Conservation (phyloP, 2,888 invertebrate species). For the Pterobdella sp. region DNA sequence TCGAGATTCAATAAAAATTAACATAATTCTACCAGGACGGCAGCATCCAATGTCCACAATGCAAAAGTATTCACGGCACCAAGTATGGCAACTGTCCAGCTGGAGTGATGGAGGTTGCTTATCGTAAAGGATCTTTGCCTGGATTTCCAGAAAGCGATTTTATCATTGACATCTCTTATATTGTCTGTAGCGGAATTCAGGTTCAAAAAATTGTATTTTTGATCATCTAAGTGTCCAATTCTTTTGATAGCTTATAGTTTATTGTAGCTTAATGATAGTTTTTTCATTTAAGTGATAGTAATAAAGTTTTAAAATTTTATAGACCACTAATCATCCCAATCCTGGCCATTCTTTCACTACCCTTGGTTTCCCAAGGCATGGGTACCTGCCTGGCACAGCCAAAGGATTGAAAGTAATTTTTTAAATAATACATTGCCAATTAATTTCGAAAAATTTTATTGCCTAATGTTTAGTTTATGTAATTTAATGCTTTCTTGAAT, state of each 20-base stretch:
- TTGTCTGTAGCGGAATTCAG: constrained; percentile 78
- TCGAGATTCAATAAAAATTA: too few species aligned
- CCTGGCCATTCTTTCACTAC: constrained; percentile 45
- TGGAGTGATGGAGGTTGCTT: constrained; percentile 47
- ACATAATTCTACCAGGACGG: constrained; percentile 59
- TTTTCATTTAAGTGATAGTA: background rate
- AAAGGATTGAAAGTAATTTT: constrained; percentile 61
- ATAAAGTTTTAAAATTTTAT: background rate
- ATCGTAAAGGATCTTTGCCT: constrained; percentile 55
- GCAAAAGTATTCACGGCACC: constrained; percentile 73
- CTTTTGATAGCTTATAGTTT: background rate
- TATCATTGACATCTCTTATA: constrained; percentile 75
- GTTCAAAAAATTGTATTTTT: constrained; percentile 47
- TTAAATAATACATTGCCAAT: too few species aligned
- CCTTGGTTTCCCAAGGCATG: constrained; percentile 57
- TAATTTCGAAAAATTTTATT: background rate
- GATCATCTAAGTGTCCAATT: background rate
- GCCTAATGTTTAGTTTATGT: background rate
- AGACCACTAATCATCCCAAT: constrained; percentile 48
- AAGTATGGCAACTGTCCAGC: constrained; percentile 70
- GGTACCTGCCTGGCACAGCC: constrained; percentile 72
- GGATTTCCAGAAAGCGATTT: constrained; percentile 62
- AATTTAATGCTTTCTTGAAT: background rate
- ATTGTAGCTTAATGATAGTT: background rate
- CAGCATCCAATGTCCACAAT: constrained; percentile 76